Evolutionary conservation across 2,113 vertebrate genomes (phyloP).

Genomic region (Raja brachyura): DNA sequence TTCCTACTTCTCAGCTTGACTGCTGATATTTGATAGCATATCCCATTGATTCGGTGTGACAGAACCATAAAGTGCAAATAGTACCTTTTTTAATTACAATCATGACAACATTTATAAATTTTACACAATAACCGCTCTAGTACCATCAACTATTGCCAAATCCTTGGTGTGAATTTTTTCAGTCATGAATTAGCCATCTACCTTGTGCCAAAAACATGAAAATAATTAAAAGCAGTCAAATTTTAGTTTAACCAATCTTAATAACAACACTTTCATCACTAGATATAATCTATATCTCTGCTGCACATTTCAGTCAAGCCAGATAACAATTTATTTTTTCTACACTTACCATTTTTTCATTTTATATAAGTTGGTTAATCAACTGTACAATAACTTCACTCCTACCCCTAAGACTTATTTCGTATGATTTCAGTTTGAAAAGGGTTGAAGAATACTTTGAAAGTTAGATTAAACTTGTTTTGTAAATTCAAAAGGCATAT

Average conservation of each 20-base stretch:
- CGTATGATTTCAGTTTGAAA: neutral
- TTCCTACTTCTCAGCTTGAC: constrained; percentile 22
- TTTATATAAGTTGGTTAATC: neutral
- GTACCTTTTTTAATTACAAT: neutral
- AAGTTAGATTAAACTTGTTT: neutral
- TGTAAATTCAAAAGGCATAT: neutral
- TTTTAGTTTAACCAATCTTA: neutral
- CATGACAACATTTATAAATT: neutral
- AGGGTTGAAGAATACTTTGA: neutral
- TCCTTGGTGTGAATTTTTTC: neutral
- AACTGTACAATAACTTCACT: neutral
- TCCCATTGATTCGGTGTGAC: constrained; percentile 5
- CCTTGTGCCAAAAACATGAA: constrained; percentile 2
- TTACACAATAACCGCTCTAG: neutral
- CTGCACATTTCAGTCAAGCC: neutral
- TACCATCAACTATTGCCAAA: neutral
- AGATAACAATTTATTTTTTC: neutral
- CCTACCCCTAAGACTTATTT: neutral
- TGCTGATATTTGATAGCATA: constrained; percentile 5
- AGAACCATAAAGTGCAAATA: neutral
- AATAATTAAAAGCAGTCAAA: neutral
- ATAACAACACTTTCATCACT: neutral
- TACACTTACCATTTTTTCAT: neutral
- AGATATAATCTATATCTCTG: neutral
- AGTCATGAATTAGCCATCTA: neutral